phyloP scores from a whole-genome alignment of 1,140 invertebrate species.

The Centruroides sculpturatus region DNA sequence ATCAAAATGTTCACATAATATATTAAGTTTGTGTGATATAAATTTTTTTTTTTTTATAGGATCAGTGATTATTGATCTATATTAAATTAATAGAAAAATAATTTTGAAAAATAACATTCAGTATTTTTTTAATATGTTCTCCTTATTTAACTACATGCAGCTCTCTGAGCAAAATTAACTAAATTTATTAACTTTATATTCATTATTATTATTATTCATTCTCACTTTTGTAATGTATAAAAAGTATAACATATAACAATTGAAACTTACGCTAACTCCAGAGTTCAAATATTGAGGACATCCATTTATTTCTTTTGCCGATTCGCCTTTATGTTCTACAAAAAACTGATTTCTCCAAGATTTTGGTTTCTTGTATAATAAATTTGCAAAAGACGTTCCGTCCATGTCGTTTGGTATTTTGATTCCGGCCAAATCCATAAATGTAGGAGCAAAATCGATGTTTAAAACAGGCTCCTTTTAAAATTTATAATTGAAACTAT shows the following conservation, averaged over 20 bases:
- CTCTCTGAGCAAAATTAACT: too few relatives aligned
- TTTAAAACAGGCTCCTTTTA: conserved; percentile 77
- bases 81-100: too few relatives aligned
- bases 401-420: conserved; percentile 78
- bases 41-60: too few relatives aligned
- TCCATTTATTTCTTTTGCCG: conserved; percentile 1
- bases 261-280: conserved; percentile 6
- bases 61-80: too few relatives aligned
- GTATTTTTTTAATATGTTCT: too few relatives aligned
- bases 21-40: too few relatives aligned
- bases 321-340: conserved; percentile 21
- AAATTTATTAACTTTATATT: too few relatives aligned
- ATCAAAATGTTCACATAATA: too few relatives aligned
- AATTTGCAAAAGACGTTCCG: conserved; percentile 66
- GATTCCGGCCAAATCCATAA: conserved; percentile 86
- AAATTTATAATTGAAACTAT: conserved; percentile 39
- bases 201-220: too few relatives aligned
- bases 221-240: not conserved
- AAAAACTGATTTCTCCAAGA: conserved; percentile 15
- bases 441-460: conserved; percentile 90
- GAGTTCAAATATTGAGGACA: conserved; percentile 14
- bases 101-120: too few relatives aligned
- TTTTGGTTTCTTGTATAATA: conserved; percentile 23
- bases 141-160: too few relatives aligned
- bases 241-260: not conserved